Evolutionary conservation across 2,797 vertebrate species (phyloP), one percentile per base, ranked within the genome.

Genomic region (Epinephelus awoara): DNA sequence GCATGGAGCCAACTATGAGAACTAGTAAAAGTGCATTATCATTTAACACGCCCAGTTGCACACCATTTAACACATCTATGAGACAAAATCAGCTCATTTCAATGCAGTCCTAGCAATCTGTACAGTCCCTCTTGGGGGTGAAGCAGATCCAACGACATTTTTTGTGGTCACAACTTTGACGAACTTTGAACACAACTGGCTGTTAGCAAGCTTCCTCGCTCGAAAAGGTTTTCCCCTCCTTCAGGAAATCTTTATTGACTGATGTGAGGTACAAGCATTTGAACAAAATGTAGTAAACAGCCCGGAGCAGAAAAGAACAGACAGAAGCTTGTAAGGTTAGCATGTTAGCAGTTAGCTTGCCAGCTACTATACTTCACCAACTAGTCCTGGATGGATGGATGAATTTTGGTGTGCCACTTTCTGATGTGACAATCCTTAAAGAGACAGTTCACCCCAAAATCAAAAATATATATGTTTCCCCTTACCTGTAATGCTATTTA

Each of bases 1-100:
- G 25, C 4, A 14, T 0, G 8, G 18, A 47, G 61, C 9, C 34
- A 66, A 23, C n/a, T 67, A 13, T 4, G 19, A 58, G 1, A 11
- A 46, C 40, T 75, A 62, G 19, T 63, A 23, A 15, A n/a, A 62
- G 25, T 59, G 25, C 1, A 38, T 67, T 23, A 67, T 52, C 34
- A 23, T 47, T 38, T 27, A 29, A 50, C 77, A 21, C 18, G 42
- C 13, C 17, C 4, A 13, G 14, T 7, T 9, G 38, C 38, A 7
- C 34, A 38, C 34, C 7, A 5, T 38, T 9, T 38, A 9, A 38
- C 38, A 38, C 38, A 38, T 6, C 38, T 9, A 38, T 17, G 14
- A 12, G 12, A 62, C 13, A 17, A 11, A 23, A 63, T 46, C 42
- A 46, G 10, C 2, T 18, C 4, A 57, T 57, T 57, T 57, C 17